A percentile compares a stretch with the other conserved stretches of the same genome.
Conservation (phyloP, 1,140 invertebrate species). For the Bombus confusus region DNA sequence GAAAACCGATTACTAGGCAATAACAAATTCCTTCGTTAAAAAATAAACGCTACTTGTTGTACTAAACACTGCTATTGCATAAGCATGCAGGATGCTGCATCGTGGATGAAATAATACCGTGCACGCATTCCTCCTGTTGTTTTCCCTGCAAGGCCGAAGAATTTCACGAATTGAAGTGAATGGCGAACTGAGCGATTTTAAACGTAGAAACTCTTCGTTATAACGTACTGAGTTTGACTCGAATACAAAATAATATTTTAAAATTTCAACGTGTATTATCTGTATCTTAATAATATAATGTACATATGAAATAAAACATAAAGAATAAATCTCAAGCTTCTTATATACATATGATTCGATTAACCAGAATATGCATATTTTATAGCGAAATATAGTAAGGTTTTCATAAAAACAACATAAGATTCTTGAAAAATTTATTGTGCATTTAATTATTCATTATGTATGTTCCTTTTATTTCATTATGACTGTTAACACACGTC, state of each 20-base stretch:
- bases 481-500: not conserved
- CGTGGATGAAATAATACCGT: constrained; percentile 16
- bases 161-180: constrained; percentile 19
- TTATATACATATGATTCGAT: not conserved
- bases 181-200: not conserved
- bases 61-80: not conserved
- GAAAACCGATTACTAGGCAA: not conserved
- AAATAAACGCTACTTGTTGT: not conserved
- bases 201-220: not conserved
- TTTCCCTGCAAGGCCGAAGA: not conserved
- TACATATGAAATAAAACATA: not conserved
- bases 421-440: not conserved
- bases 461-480: not conserved
- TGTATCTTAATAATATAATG: not conserved
- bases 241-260: not conserved
- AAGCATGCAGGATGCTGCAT: constrained; percentile 34
- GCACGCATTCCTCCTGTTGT: not conserved
- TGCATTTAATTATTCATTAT: not conserved
- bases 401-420: not conserved
- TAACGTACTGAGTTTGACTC: not conserved
- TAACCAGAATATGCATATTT: not conserved
- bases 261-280: not conserved
- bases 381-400: too few species aligned
- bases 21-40: constrained; percentile 14
- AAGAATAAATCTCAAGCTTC: not conserved